These are phyloP conservation scores for Pegoplata infirma DNA, from an alignment of 2,888 invertebrate species.

Conservation along the genomic window DNA sequence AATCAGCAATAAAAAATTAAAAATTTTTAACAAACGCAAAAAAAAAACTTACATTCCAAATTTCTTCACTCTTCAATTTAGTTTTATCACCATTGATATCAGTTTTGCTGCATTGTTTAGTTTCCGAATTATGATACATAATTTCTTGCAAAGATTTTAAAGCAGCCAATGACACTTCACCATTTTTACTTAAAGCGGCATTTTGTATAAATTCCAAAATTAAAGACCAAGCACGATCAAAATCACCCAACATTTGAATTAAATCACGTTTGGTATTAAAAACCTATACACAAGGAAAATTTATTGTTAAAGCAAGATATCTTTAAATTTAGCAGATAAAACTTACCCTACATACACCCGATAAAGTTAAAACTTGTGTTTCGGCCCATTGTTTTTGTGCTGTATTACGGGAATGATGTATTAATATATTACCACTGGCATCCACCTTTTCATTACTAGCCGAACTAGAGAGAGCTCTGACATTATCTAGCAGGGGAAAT, in stretches of 20 bases:
- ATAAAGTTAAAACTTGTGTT: slow-evolving; percentile 93
- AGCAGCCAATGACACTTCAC: slow-evolving; percentile 97
- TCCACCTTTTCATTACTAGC: slow-evolving; percentile 87
- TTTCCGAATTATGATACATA: slow-evolving; percentile 82
- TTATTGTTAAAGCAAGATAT: neutral
- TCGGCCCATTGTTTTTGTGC: slow-evolving; percentile 99
- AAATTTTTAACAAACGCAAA: too few relatives aligned
- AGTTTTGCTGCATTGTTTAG: slow-evolving; percentile 69
- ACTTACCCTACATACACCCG: slow-evolving; percentile 91
- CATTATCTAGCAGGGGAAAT: slow-evolving; percentile 96
- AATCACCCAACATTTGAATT: slow-evolving; percentile 91
- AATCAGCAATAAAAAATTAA: too few relatives aligned
- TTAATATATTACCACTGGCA: slow-evolving; percentile 94
- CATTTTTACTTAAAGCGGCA: slow-evolving; percentile 93
- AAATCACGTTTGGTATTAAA: slow-evolving; percentile 94
- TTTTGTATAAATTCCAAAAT: slow-evolving; percentile 96
- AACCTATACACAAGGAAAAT: slow-evolving; percentile 68
- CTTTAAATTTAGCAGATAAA: neutral
- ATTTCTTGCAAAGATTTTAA: slow-evolving; percentile 98
- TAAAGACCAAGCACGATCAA: slow-evolving; percentile 94
- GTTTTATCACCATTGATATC: slow-evolving; percentile 69
- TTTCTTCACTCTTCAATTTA: slow-evolving; percentile 79
- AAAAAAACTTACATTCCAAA: slow-evolving; percentile 84
- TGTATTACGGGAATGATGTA: slow-evolving; percentile 98
- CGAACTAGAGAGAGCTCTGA: slow-evolving; percentile 83